Evolutionary conservation across 1,140 invertebrate species (phyloP).

Genomic region (Littorina saxatilis): DNA sequence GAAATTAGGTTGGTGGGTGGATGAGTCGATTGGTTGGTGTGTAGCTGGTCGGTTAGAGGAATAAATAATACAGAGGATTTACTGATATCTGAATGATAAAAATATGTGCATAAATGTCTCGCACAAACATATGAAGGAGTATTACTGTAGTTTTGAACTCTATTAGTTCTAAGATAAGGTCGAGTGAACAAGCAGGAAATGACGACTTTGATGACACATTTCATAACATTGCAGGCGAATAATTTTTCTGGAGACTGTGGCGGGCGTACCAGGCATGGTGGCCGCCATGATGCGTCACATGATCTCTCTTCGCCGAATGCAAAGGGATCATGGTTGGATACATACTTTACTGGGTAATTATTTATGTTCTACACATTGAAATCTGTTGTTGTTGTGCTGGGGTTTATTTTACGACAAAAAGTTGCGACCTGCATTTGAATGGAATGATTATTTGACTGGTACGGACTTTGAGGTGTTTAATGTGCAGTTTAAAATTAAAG

Average conservation of each 20-base stretch:
- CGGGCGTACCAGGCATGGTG: constrained; percentile 76
- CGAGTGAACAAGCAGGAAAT: not conserved
- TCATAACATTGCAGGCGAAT: constrained; percentile 58
- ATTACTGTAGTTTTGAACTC: not conserved
- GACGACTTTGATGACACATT: not conserved
- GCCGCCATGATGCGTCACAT: constrained; percentile 76
- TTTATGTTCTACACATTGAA: too few relatives aligned
- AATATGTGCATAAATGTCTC: not conserved
- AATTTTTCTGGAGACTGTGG: constrained; percentile 73
- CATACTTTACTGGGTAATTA: constrained; percentile 75
- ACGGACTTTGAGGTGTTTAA: too few relatives aligned
- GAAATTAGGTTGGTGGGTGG: too few relatives aligned
- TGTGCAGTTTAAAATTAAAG: too few relatives aligned
- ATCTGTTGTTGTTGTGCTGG: too few relatives aligned
- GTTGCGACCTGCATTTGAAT: too few relatives aligned
- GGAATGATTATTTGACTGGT: too few relatives aligned
- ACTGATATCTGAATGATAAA: not conserved
- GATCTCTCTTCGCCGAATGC: constrained; percentile 71
- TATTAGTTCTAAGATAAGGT: not conserved
- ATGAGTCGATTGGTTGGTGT: too few relatives aligned
- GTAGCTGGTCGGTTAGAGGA: too few relatives aligned
- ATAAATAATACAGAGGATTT: too few relatives aligned
- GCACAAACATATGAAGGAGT: too few relatives aligned
- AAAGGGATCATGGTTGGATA: constrained; percentile 76
- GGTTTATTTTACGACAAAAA: too few relatives aligned